phyloP scores from a whole-genome alignment of 2,888 invertebrate species.

The Strigamia transsilvanica region DNA sequence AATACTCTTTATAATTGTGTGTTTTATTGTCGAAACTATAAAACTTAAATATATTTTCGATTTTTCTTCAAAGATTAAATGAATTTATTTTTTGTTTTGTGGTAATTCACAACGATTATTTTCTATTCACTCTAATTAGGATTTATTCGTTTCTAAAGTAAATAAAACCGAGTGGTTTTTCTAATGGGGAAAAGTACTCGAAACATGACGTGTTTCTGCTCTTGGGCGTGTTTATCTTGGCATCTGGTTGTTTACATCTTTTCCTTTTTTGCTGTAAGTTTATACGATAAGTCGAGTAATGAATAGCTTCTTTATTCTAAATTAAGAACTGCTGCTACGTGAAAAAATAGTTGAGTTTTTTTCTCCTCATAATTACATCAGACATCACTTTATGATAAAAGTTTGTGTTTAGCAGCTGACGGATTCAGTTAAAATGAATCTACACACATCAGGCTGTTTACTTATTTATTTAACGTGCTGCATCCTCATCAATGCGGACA shows the following conservation, averaged over 20 bases:
- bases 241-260: not conserved
- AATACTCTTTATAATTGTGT: too few species aligned
- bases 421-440: not conserved
- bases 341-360: not conserved
- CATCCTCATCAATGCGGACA: not conserved
- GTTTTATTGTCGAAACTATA: too few species aligned
- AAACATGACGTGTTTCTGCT: not conserved
- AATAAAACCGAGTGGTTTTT: too few species aligned
- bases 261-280: not conserved
- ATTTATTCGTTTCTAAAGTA: too few species aligned
- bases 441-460: not conserved
- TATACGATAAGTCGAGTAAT: not conserved
- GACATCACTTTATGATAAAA: not conserved
- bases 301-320: slow-evolving; percentile 16
- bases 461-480: not conserved
- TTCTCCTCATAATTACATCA: not conserved
- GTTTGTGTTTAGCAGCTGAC: not conserved
- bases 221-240: not conserved
- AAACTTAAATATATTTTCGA: too few species aligned
- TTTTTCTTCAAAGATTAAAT: too few species aligned
- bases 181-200: too few species aligned
- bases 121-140: too few species aligned
- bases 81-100: too few species aligned
- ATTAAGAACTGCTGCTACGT: not conserved
- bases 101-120: too few species aligned